A percentile compares a stretch with the other conserved stretches of the same genome.
These are phyloP conservation scores for Cryptocephalus moraei DNA, from an alignment of 2,888 invertebrate species.

Conservation along the genomic window DNA sequence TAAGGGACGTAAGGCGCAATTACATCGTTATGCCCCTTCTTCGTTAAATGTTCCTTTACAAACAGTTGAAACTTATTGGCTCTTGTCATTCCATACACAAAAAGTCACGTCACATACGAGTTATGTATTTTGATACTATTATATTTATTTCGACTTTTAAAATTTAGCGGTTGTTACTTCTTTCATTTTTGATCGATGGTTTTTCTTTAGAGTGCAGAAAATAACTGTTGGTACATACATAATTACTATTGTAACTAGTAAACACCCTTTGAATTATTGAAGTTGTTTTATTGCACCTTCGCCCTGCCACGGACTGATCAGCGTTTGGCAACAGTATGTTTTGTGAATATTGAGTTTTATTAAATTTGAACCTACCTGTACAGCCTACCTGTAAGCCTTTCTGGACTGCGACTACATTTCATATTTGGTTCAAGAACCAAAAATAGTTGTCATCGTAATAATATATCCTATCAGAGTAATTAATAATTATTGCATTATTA, in stretches of 20 bases:
- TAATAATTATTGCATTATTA: no score
- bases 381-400: no score
- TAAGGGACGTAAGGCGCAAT: slow-evolving; percentile 4
- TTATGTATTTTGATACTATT: slow-evolving; percentile 19
- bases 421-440: no score
- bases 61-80: slow-evolving; percentile 7
- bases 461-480: no score
- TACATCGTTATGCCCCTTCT: not conserved
- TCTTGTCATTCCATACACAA: slow-evolving; percentile 24
- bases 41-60: slow-evolving; percentile 4
- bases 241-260: slow-evolving; percentile 28
- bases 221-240: slow-evolving; percentile 28
- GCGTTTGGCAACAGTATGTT: no score
- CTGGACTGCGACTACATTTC: no score
- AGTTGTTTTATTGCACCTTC: not conserved
- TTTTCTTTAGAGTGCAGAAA: slow-evolving; percentile 27
- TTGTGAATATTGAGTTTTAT: no score
- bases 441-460: no score
- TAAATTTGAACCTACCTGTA: no score
- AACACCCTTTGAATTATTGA: slow-evolving; percentile 27
- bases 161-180: slow-evolving; percentile 7
- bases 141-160: slow-evolving; percentile 12
- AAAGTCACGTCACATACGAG: slow-evolving; percentile 13
- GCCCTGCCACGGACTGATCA: no score
- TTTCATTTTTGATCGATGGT: slow-evolving; percentile 15